Conservation (phyloP, 2,113 vertebrate species). For the Hiodon tergisus region DNA sequence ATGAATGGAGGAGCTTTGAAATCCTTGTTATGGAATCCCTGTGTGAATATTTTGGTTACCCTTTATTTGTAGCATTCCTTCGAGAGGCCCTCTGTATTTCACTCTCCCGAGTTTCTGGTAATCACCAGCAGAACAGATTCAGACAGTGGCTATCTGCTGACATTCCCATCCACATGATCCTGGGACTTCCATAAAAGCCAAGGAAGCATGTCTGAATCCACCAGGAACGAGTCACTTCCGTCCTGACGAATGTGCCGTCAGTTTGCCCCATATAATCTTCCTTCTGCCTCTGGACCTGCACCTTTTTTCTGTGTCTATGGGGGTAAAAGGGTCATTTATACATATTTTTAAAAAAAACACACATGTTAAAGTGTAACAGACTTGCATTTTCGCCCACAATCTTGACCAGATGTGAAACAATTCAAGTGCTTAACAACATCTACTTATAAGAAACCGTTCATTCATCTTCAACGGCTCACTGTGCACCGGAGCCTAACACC, state of each 20-base stretch:
- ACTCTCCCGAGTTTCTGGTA: neutral
- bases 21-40: neutral
- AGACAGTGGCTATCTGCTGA: neutral
- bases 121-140: no score
- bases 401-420: neutral
- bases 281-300: no score
- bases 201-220: no score
- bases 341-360: no score
- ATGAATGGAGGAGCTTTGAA: constrained; percentile 3
- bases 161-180: neutral
- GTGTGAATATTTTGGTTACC: neutral
- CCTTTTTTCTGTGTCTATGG: no score
- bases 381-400: neutral
- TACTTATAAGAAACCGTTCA: neutral
- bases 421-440: neutral
- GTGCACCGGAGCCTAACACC: no score
- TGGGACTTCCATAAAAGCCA: no score
- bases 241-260: no score
- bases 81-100: neutral
- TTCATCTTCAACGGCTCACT: no score
- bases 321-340: no score
- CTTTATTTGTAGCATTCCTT: constrained; percentile 17
- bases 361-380: neutral
- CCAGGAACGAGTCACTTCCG: no score
- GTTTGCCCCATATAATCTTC: no score